Conservation (phyloP, 2,888 invertebrate genomes). For the Cordylochernes scorpioides region DNA sequence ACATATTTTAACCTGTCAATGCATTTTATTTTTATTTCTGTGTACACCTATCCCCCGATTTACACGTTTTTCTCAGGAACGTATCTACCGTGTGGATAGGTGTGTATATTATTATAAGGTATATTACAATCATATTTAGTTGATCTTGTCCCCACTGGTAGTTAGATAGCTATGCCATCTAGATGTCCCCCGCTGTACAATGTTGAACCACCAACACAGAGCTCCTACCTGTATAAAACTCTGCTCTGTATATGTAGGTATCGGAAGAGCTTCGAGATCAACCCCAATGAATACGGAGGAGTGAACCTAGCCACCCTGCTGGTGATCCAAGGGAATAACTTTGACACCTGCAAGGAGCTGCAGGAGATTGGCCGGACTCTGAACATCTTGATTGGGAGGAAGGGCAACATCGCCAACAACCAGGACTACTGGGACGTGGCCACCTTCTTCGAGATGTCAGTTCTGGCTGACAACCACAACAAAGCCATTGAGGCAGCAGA, state of each 20-base stretch:
- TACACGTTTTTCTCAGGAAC: too few relatives aligned
- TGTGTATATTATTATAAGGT: too few relatives aligned
- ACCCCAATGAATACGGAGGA: conserved; percentile 95
- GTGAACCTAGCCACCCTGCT: conserved; percentile 89
- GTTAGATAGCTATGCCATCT: too few relatives aligned
- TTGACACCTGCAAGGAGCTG: conserved; percentile 63
- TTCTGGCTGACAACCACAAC: conserved; percentile 79
- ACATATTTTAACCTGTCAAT: too few relatives aligned
- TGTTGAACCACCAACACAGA: neutral
- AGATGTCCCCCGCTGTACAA: too few relatives aligned
- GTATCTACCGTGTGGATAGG: too few relatives aligned
- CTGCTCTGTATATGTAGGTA: conserved; percentile 32
- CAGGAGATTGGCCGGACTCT: conserved; percentile 81
- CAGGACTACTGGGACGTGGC: conserved; percentile 98
- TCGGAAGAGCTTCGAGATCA: conserved; percentile 82
- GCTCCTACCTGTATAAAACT: neutral
- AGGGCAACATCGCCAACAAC: conserved; percentile 70
- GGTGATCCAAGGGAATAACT: conserved; percentile 84
- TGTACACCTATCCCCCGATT: too few relatives aligned
- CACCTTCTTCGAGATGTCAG: conserved; percentile 92
- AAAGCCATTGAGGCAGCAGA: conserved; percentile 76
- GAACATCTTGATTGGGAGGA: conserved; percentile 89
- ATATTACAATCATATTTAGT: too few relatives aligned
- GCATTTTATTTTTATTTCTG: too few relatives aligned
- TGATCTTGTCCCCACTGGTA: too few relatives aligned